Conservation (phyloP, 2,888 invertebrate genomes). For the Sturmia bella region DNA sequence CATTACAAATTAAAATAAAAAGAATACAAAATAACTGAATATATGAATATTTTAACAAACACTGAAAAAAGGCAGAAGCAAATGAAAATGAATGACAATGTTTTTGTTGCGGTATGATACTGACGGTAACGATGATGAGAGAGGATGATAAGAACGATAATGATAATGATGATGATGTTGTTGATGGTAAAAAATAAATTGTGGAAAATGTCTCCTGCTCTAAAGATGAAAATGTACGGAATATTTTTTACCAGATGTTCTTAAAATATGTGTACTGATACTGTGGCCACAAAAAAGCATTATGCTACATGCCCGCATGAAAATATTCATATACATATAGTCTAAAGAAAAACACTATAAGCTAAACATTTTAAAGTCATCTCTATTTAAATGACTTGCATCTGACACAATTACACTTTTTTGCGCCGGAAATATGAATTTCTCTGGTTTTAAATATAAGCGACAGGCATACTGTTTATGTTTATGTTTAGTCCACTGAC, state of each 20-base stretch:
- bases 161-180: conserved; percentile 4
- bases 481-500: too few species aligned
- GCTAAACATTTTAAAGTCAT: conserved; percentile 25
- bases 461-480: too few species aligned
- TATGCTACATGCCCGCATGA: conserved; percentile 45
- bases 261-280: conserved; percentile 49
- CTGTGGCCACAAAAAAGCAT: too few species aligned
- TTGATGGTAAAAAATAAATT: neutral
- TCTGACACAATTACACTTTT: too few species aligned
- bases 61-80: conserved; percentile 25
- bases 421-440: too few species aligned
- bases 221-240: conserved; percentile 29
- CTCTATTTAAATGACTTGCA: too few species aligned
- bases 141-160: neutral
- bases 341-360: neutral
- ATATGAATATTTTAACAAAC: conserved; percentile 11
- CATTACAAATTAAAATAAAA: conserved; percentile 59
- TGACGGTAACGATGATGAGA: conserved; percentile 5
- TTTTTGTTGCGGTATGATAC: neutral
- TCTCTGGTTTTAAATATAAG: too few species aligned
- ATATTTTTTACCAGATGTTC: conserved; percentile 50
- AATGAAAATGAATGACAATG: conserved; percentile 48
- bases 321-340: conserved; percentile 32
- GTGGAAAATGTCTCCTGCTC: conserved; percentile 16
- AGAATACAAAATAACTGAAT: neutral